These are phyloP conservation scores for Gymnocephalus cernua DNA, from an alignment of 2,113 vertebrate genomes.

Conservation along the genomic window DNA sequence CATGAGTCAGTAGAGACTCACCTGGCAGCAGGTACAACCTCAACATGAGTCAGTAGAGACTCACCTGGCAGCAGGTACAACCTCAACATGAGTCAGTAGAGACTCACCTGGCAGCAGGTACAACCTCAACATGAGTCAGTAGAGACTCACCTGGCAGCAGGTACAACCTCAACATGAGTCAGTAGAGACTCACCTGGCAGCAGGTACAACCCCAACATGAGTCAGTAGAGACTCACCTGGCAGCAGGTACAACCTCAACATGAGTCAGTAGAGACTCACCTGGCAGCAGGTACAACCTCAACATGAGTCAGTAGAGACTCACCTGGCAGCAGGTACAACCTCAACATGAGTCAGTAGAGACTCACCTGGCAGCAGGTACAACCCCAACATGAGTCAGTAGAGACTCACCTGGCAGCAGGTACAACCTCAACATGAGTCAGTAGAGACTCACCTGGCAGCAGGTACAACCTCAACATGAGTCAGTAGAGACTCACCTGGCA, in stretches of 20 bases:
- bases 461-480: too few species aligned
- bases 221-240: too few species aligned
- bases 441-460: too few species aligned
- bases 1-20: too few species aligned
- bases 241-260: too few species aligned
- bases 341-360: conserved; percentile 63
- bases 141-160: conserved; percentile 92
- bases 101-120: not conserved
- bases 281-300: conserved; percentile 87
- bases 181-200: too few species aligned
- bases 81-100: not conserved
- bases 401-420: too few species aligned
- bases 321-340: not conserved
- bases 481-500: conserved; percentile 91
- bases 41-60: conserved; percentile 68
- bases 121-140: not conserved
- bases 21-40: too few species aligned
- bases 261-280: conserved; percentile 85
- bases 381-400: not conserved
- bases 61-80: conserved; percentile 90
- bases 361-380: conserved; percentile 91
- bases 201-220: too few species aligned
- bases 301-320: not conserved
- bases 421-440: too few species aligned
- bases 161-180: conserved; percentile 38